phyloP scores from a whole-genome alignment of 2,888 invertebrate species.

The Polyommatus icarus region DNA sequence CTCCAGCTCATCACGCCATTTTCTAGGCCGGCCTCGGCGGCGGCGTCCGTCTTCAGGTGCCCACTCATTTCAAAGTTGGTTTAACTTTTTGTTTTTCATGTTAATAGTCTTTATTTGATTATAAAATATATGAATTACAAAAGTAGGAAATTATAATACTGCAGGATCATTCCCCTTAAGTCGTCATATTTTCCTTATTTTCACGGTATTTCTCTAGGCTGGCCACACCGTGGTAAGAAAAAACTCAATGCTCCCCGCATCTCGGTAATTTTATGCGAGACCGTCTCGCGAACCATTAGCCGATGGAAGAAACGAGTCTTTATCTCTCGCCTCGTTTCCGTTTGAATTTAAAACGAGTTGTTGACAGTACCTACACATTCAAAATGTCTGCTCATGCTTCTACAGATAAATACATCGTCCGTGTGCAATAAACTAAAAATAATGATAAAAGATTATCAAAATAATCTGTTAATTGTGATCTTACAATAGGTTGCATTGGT shows the following conservation, averaged over 20 bases:
- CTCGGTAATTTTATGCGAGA: constrained; percentile 68
- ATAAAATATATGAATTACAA: background rate
- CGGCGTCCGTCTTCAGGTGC: too few species aligned
- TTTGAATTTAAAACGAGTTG: constrained; percentile 54
- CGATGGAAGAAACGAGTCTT: constrained; percentile 66
- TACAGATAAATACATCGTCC: background rate
- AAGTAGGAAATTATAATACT: background rate
- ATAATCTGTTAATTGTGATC: too few species aligned
- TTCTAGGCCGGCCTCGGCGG: too few species aligned
- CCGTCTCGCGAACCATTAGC: constrained; percentile 60
- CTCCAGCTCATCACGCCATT: too few species aligned
- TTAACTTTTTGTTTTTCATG: too few species aligned
- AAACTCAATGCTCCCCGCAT: constrained; percentile 64
- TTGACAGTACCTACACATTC: background rate
- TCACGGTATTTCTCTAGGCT: constrained; percentile 38
- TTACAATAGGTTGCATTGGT: too few species aligned
- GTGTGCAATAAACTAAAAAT: background rate
- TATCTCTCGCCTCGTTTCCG: constrained; percentile 70
- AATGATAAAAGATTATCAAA: background rate
- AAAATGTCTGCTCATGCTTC: background rate
- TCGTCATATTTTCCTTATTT: background rate
- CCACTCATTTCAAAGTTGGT: too few species aligned
- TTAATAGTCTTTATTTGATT: background rate
- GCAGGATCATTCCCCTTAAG: background rate
- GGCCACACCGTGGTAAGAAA: constrained; percentile 71